Percentiles rank a stretch among this genome's conserved stretches.
phyloP scores from a whole-genome alignment of 53 echinoderm and acorn worm species.

The Antedon mediterranea region DNA sequence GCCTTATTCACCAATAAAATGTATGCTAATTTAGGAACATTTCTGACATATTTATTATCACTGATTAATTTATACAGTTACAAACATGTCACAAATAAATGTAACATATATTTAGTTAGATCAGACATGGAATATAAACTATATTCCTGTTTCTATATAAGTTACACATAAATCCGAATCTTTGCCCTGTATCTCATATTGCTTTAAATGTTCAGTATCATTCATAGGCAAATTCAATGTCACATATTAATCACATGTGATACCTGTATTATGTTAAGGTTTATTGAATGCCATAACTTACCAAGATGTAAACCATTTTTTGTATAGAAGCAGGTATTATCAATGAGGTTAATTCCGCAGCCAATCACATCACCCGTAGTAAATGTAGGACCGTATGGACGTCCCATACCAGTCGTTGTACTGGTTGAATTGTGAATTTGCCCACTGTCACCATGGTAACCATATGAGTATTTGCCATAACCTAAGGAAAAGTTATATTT shows the following conservation, averaged over 20 bases:
- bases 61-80: no score
- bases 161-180: neutral
- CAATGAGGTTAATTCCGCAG: constrained; percentile 89
- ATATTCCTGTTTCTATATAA: no score
- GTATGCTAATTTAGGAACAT: no score
- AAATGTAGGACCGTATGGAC: constrained; percentile 91
- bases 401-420: constrained; percentile 45
- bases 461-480: constrained; percentile 89
- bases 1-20: no score
- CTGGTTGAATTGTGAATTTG: constrained; percentile 70
- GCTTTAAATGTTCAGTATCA: neutral
- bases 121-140: no score
- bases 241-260: no score
- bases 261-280: no score
- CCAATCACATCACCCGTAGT: constrained; percentile 97
- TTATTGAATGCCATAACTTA: constrained; percentile 14
- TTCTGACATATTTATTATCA: no score
- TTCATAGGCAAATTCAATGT: no score
- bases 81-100: no score
- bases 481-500: constrained; percentile 26
- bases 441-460: constrained; percentile 99
- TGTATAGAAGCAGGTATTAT: constrained; percentile 96
- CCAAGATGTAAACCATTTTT: constrained; percentile 93
- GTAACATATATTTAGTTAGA: no score
- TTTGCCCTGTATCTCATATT: neutral